phyloP scores from a whole-genome alignment of 2,113 vertebrate species.

The Alethe diademata region DNA sequence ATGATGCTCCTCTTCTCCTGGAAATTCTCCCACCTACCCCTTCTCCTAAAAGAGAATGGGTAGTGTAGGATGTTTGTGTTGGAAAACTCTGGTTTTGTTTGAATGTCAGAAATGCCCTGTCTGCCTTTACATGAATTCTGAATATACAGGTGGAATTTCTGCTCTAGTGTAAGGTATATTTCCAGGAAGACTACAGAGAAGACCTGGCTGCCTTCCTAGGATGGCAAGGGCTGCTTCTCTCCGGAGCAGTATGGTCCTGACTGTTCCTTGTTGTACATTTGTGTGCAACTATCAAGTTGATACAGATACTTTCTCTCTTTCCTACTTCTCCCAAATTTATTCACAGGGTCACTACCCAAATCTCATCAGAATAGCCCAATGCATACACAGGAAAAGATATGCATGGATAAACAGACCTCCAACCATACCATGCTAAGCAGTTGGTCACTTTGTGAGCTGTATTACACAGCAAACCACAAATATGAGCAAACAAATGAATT shows the following conservation, averaged over 20 bases:
- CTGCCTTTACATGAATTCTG: neutral
- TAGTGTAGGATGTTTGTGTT: neutral
- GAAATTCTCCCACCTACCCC: neutral
- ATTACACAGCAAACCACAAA: neutral
- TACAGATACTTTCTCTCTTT: neutral
- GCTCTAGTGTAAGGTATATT: neutral
- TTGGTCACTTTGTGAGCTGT: neutral
- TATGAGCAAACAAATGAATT: neutral
- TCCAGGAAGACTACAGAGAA: neutral
- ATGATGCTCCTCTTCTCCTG: neutral
- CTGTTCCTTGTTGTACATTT: neutral
- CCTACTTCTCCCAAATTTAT: neutral
- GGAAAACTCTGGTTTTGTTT: neutral
- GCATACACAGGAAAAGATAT: neutral
- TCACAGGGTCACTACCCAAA: neutral
- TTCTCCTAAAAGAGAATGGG: neutral
- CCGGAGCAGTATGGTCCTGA: neutral
- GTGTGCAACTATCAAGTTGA: neutral
- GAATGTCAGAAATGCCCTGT: neutral
- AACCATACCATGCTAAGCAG: neutral
- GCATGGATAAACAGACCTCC: neutral
- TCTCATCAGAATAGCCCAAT: neutral
- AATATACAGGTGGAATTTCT: neutral
- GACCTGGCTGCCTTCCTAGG: neutral
- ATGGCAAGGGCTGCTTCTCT: neutral